Evolutionary conservation across 1,140 invertebrate species (phyloP).

Genomic region (Drosophila sechellia): DNA sequence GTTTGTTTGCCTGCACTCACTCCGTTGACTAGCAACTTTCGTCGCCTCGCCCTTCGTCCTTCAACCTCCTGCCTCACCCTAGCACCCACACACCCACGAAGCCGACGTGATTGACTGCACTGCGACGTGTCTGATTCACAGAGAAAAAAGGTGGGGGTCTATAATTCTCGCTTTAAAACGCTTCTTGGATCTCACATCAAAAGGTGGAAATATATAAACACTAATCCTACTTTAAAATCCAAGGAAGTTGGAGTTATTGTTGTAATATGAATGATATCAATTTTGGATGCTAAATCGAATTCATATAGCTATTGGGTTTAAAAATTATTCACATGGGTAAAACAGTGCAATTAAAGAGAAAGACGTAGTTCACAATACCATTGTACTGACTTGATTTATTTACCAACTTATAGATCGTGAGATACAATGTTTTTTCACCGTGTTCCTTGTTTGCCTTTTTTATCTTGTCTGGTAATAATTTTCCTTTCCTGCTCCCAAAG

Average conservation of each 20-base stretch:
- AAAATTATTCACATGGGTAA: too few relatives aligned
- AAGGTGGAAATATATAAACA: neutral
- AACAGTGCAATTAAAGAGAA: too few relatives aligned
- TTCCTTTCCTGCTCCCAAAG: slow-evolving; percentile 39
- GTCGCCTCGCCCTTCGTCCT: slow-evolving; percentile 61
- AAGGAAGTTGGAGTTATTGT: too few relatives aligned
- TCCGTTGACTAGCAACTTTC: slow-evolving; percentile 78
- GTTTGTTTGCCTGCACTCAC: slow-evolving; percentile 72
- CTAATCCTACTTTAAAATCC: too few relatives aligned
- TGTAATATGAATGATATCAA: too few relatives aligned
- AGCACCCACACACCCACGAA: slow-evolving; percentile 1
- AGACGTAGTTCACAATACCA: too few relatives aligned
- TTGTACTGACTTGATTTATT: neutral
- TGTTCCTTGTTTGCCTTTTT: slow-evolving; percentile 14
- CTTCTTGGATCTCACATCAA: neutral
- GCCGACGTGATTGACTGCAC: slow-evolving; percentile 71
- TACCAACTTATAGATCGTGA: neutral
- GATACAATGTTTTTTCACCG: neutral
- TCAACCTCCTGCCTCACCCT: neutral
- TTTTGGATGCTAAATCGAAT: too few relatives aligned
- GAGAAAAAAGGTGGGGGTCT: slow-evolving; percentile 7
- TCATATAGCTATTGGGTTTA: too few relatives aligned
- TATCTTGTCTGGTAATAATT: slow-evolving; percentile 54
- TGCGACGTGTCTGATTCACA: slow-evolving; percentile 63
- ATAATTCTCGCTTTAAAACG: slow-evolving; percentile 15